These are phyloP conservation scores for Girardia tigrina DNA, from an alignment of 2,888 invertebrate species.

Conservation along the genomic window DNA sequence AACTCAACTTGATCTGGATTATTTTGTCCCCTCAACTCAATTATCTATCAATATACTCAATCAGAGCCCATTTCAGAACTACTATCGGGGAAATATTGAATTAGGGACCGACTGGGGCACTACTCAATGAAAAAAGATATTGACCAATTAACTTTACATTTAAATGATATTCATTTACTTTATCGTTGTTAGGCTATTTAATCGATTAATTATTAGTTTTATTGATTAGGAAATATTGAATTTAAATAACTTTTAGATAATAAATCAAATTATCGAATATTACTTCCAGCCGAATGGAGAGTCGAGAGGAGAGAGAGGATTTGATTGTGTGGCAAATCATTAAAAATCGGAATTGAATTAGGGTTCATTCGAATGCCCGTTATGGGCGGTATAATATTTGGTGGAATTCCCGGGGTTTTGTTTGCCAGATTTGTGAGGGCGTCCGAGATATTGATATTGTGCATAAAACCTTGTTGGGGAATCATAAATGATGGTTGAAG, in stretches of 20 bases:
- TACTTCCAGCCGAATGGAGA: neutral
- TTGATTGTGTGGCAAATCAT: neutral
- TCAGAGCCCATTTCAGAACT: neutral
- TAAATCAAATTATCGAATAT: neutral
- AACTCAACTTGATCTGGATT: neutral
- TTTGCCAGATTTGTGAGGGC: neutral
- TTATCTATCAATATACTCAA: neutral
- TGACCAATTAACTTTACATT: neutral
- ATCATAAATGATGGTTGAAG: neutral
- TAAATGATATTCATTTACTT: neutral
- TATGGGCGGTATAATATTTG: neutral
- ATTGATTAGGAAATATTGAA: neutral
- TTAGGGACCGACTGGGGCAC: neutral
- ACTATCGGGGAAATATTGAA: neutral
- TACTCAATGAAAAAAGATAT: neutral
- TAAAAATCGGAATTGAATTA: neutral
- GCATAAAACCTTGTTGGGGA: neutral
- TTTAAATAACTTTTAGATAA: neutral
- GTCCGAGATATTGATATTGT: neutral
- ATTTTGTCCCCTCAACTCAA: neutral
- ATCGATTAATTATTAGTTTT: neutral
- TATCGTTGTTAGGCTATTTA: neutral
- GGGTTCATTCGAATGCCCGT: neutral
- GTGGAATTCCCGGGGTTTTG: neutral
- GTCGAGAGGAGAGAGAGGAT: neutral